Evolutionary conservation across 2,797 vertebrate species (phyloP).

Genomic region (Eremophila alpestris): DNA sequence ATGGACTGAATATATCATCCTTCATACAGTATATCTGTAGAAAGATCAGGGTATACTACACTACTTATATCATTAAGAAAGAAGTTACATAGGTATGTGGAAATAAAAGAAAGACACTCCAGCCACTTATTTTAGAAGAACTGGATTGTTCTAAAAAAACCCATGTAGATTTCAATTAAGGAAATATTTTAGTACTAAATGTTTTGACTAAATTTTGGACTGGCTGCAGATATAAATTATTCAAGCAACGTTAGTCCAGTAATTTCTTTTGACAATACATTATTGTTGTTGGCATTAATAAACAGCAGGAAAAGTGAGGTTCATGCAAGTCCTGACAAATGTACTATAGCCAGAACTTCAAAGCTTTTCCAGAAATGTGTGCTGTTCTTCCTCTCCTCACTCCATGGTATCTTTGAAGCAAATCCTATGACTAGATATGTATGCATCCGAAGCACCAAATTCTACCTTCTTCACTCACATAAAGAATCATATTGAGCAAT

Average conservation of each 20-base stretch:
- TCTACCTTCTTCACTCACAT: neutral
- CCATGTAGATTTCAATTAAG: neutral
- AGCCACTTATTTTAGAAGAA: neutral
- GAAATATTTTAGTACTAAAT: neutral
- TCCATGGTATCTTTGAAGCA: neutral
- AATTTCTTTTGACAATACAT: neutral
- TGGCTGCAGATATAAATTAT: neutral
- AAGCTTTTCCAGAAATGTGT: neutral
- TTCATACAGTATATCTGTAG: fast-evolving
- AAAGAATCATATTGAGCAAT: neutral
- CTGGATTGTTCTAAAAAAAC: neutral
- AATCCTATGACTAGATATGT: neutral
- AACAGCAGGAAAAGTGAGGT: neutral
- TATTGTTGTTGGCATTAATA: neutral
- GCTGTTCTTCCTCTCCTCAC: neutral
- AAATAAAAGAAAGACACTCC: neutral
- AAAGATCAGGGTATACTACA: neutral
- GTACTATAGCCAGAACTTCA: neutral
- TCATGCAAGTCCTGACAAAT: neutral
- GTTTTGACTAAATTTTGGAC: neutral
- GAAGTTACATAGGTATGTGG: neutral
- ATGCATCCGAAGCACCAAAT: neutral
- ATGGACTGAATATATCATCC: neutral
- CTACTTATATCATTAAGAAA: neutral
- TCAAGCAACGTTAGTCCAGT: neutral